phyloP scores from a whole-genome alignment of 2,797 vertebrate genomes.

The Bovichtus variegatus region DNA sequence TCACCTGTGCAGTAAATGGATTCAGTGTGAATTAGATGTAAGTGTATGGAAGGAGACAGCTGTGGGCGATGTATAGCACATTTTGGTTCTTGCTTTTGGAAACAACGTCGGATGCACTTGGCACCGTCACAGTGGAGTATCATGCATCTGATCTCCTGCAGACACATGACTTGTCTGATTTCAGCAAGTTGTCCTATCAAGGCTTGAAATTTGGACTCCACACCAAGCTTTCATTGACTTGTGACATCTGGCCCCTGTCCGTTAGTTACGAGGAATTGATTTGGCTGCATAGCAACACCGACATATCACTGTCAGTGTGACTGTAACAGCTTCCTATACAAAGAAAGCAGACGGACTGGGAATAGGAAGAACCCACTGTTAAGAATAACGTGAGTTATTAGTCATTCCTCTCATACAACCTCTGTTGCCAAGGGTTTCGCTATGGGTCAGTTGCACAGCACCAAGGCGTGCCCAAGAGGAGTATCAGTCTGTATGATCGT shows the following conservation, averaged over 20 bases:
- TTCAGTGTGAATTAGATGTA: conserved; percentile 46
- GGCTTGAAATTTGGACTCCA: background rate
- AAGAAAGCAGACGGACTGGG: background rate
- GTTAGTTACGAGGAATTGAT: background rate
- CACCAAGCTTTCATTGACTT: background rate
- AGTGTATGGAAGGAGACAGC: conserved; percentile 41
- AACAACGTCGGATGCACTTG: background rate
- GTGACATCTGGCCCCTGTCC: background rate
- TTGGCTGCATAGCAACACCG: background rate
- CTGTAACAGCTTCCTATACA: background rate
- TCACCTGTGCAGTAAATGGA: conserved; percentile 52
- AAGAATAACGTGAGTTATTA: background rate
- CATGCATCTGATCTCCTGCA: background rate
- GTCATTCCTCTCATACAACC: background rate
- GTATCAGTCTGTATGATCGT: background rate
- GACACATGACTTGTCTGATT: background rate
- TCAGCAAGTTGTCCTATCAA: background rate
- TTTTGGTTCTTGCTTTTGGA: background rate
- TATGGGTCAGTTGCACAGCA: background rate
- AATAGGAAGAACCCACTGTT: background rate
- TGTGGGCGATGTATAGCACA: conserved; percentile 29
- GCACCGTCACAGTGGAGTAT: background rate
- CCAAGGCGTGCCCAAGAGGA: background rate
- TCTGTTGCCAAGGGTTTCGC: background rate
- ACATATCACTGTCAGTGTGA: background rate